These are phyloP conservation scores for Notechis scutatus DNA, from an alignment of 2,113 vertebrate species.

Conservation along the genomic window DNA sequence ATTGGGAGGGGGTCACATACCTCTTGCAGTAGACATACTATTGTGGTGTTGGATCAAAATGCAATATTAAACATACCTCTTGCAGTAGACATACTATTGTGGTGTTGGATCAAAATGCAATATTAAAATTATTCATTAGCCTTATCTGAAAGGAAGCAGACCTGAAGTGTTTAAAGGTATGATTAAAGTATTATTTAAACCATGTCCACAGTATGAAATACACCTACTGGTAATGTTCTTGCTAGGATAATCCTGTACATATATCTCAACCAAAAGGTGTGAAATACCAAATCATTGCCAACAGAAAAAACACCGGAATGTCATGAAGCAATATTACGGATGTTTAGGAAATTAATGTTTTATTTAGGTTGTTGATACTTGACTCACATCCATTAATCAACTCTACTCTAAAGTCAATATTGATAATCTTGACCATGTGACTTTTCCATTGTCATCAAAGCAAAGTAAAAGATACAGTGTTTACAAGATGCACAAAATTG, in stretches of 20 bases:
- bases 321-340: neutral
- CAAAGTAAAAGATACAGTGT: neutral
- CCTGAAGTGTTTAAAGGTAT: constrained; percentile 18
- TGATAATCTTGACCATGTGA: neutral
- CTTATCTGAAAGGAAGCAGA: constrained; percentile 27
- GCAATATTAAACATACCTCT: neutral
- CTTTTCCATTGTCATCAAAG: neutral
- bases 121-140: neutral
- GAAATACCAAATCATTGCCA: neutral
- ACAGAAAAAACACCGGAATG: neutral
- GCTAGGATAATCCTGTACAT: neutral
- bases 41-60: neutral
- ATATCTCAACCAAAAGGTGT: constrained; percentile 17
- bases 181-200: constrained; percentile 12
- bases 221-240: constrained; percentile 1
- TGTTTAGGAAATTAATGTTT: constrained; percentile 23
- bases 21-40: neutral
- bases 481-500: neutral
- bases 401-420: neutral
- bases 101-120: neutral
- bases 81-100: neutral
- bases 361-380: constrained; percentile 1
- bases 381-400: neutral
- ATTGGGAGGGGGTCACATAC: neutral
- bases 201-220: neutral